Percentiles rank a stretch among this genome's conserved stretches.
Evolutionary conservation across 1,140 invertebrate genomes (phyloP).

Genomic region (Acyrthosiphon pisum): DNA sequence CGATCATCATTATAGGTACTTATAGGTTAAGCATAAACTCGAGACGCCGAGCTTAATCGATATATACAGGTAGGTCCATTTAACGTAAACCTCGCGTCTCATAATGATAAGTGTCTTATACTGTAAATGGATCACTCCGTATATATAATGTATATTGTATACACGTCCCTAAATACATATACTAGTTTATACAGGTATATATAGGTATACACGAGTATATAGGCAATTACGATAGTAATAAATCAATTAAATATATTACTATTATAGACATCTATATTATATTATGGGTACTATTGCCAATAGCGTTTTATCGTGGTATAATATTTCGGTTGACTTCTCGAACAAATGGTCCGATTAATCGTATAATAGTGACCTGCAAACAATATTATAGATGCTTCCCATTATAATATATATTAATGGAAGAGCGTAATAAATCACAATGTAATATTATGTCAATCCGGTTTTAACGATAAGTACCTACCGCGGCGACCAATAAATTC

Average conservation of each 20-base stretch:
- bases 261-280: not conserved
- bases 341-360: slow-evolving; percentile 2
- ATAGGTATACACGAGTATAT: not conserved
- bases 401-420: not conserved
- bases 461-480: not conserved
- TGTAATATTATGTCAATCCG: not conserved
- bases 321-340: not conserved
- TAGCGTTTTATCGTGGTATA: not conserved
- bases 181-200: too few relatives aligned
- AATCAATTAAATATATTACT: not conserved
- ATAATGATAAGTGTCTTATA: not conserved
- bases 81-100: not conserved
- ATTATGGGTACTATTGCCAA: not conserved
- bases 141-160: too few relatives aligned
- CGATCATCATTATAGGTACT: not conserved
- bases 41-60: too few relatives aligned
- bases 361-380: not conserved
- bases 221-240: not conserved
- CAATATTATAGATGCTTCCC: not conserved
- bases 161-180: too few relatives aligned
- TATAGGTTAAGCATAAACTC: not conserved
- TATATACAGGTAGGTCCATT: not conserved
- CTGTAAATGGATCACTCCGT: not conserved
- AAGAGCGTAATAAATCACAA: not conserved
- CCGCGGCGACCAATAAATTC: not conserved